A percentile compares a stretch with the other conserved stretches of the same genome.
phyloP scores from a whole-genome alignment of 2,113 vertebrate species.

The Trematocara stigmaticum region DNA sequence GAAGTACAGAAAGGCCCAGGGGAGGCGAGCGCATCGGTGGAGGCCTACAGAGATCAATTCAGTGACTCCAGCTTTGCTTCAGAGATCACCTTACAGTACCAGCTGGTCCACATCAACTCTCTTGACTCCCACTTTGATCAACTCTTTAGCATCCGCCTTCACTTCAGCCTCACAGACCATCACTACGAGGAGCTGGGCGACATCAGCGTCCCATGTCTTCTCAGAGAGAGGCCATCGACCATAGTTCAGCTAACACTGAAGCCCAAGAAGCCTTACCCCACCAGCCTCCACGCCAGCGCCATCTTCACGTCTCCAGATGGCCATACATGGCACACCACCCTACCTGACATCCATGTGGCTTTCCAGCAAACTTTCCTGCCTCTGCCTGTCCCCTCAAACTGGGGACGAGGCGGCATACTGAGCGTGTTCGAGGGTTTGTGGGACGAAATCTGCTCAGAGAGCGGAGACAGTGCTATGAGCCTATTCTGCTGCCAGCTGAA shows the following conservation, averaged over 20 bases:
- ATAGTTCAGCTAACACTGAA: constrained; percentile 69
- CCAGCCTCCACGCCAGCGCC: constrained; percentile 63
- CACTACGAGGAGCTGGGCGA: constrained; percentile 71
- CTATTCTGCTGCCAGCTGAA: constrained; percentile 75
- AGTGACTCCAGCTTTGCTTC: constrained; percentile 48
- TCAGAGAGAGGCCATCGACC: constrained; percentile 45
- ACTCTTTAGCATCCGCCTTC: constrained; percentile 79
- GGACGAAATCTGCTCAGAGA: constrained; percentile 56
- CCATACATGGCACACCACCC: constrained; percentile 67
- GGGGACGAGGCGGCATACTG: neutral
- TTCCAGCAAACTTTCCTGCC: constrained; percentile 78
- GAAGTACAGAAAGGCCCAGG: neutral
- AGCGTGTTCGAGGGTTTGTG: constrained; percentile 75
- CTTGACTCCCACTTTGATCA: constrained; percentile 50
- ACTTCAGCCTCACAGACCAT: constrained; percentile 67
- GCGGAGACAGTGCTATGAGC: constrained; percentile 47
- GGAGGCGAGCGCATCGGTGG: neutral
- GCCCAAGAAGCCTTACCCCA: constrained; percentile 73
- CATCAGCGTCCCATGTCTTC: constrained; percentile 75
- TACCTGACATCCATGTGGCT: constrained; percentile 69
- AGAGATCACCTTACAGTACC: constrained; percentile 61
- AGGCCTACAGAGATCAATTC: constrained; percentile 66
- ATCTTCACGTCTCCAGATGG: constrained; percentile 76
- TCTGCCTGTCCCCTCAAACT: constrained; percentile 41
- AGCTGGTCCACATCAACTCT: constrained; percentile 50